Evolutionary conservation across 2,888 invertebrate genomes (phyloP).

Genomic region (Xestia rhomboidea): DNA sequence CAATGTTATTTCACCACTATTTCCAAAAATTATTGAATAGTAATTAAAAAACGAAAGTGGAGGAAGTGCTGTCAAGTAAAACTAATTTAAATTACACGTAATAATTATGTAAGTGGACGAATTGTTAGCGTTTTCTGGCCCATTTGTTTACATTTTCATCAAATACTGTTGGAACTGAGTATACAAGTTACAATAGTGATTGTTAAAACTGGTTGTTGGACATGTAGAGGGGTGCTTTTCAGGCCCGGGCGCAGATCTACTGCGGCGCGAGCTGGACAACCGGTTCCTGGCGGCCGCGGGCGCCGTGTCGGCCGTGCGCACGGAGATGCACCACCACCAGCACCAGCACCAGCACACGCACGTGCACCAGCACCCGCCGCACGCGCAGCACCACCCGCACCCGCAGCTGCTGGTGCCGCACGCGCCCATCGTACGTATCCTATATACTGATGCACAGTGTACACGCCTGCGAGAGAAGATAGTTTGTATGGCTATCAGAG

Average conservation of each 20-base stretch:
- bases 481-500: neutral
- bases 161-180: slow-evolving; percentile 8
- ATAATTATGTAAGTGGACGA: neutral
- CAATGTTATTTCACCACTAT: neutral
- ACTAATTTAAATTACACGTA: neutral
- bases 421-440: slow-evolving; percentile 88
- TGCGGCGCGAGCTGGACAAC: slow-evolving; percentile 97
- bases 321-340: slow-evolving; percentile 98
- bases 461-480: neutral
- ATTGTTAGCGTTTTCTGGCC: neutral
- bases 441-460: neutral
- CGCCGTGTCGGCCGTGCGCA: slow-evolving; percentile 91
- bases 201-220: slow-evolving; percentile 34
- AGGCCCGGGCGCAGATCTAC: slow-evolving; percentile 93
- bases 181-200: slow-evolving; percentile 8
- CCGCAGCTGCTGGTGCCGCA: slow-evolving; percentile 66
- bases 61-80: no score
- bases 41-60: neutral
- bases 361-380: slow-evolving; percentile 95
- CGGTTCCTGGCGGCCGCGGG: slow-evolving; percentile 97
- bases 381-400: slow-evolving; percentile 90
- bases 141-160: slow-evolving; percentile 3
- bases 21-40: neutral
- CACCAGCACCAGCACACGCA: slow-evolving; percentile 95
- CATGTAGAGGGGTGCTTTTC: slow-evolving; percentile 63